phyloP scores from a whole-genome alignment of 2,113 vertebrate species.

The Oncorhynchus mykiss region DNA sequence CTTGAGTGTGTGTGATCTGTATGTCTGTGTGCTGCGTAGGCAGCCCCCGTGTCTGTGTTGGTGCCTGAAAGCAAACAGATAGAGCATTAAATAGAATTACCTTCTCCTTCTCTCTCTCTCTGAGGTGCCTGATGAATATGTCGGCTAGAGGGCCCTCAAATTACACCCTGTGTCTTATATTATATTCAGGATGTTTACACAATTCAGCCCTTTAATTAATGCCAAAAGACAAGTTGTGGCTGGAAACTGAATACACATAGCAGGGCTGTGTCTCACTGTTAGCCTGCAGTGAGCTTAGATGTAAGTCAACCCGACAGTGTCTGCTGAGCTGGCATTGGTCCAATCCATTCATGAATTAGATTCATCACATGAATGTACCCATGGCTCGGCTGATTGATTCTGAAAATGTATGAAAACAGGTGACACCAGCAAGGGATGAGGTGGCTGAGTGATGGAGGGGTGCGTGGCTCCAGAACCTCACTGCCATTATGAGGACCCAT shows the following conservation, averaged over 20 bases:
- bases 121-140: not conserved
- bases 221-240: not conserved
- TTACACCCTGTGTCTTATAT: not conserved
- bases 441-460: not conserved
- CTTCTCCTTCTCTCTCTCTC: not conserved
- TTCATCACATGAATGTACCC: constrained; percentile 31
- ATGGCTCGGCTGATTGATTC: constrained; percentile 15
- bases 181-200: constrained; percentile 6
- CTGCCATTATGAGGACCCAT: constrained; percentile 40
- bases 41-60: not conserved
- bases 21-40: not conserved
- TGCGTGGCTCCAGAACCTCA: constrained; percentile 19
- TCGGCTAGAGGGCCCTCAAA: constrained; percentile 6
- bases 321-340: constrained; percentile 55
- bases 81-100: constrained; percentile 12
- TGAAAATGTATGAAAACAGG: constrained; percentile 14
- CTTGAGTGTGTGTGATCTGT: not conserved
- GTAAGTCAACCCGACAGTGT: constrained; percentile 60
- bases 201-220: not conserved
- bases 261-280: not conserved
- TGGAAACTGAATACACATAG: constrained; percentile 32
- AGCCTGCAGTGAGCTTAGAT: constrained; percentile 44
- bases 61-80: constrained; percentile 11
- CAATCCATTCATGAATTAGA: constrained; percentile 45
- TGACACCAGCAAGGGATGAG: not conserved